These are phyloP conservation scores for Scolopax mira DNA, from an alignment of 2,113 vertebrate genomes.

Conservation along the genomic window DNA sequence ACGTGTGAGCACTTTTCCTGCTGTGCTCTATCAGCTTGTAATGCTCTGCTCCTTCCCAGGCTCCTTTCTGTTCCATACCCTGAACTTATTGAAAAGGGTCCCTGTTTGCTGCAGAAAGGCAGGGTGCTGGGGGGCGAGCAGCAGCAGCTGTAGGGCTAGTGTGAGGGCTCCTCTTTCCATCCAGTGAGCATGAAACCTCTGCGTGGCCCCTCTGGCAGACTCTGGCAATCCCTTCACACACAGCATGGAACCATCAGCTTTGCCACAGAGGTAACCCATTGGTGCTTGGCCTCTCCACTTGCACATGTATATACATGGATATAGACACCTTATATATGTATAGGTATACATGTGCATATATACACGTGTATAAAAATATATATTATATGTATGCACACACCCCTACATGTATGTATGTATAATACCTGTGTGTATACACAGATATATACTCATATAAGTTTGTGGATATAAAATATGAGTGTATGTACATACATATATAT, in stretches of 20 bases:
- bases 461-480: not conserved
- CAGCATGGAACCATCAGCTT: not conserved
- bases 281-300: not conserved
- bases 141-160: not conserved
- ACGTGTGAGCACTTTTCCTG: not conserved
- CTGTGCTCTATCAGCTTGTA: not conserved
- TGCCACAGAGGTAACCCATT: not conserved
- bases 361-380: not conserved
- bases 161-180: not conserved
- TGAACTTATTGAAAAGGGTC: not conserved
- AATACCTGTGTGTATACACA: not conserved
- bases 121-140: not conserved
- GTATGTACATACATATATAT: too few species aligned
- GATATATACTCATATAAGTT: too few species aligned
- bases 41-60: not conserved
- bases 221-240: too few species aligned
- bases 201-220: too few species aligned
- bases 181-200: not conserved
- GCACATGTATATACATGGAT: not conserved
- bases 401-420: too few species aligned
- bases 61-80: not conserved
- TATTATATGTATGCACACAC: not conserved
- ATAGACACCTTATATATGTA: not conserved
- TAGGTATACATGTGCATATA: not conserved
- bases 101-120: not conserved